Base-by-base conservation (phyloP, 2,888 invertebrate genomes). In the Himalopsyche japonica region DNA sequence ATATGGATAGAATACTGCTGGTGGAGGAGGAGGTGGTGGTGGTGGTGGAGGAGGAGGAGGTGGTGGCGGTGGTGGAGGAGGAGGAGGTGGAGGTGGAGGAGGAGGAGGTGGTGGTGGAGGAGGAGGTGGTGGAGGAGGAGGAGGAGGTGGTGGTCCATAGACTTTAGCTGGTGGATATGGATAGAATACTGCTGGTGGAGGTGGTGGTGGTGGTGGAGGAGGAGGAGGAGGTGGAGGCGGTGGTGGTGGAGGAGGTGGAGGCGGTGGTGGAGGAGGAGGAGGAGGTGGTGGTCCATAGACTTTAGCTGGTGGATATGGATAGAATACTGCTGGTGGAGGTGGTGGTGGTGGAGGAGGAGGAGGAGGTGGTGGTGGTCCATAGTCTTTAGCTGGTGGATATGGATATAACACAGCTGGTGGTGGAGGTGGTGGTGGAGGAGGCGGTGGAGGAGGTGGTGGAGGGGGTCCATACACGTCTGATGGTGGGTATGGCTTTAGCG, bases 141-240 rank as follows among this genome's bases (percentile, higher is more conserved):
- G 79, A n/a, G 84, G 80, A 1, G 57, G 47, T 27, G 82, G 86
- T 20, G 86, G 86, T 37, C 85, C 84, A 20, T 85, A 86, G 12
- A 86, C 87, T 70, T 80, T 64, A 64, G 88, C 84, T 78, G 83
- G 85, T 43, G 88, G 87, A 37, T 81, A 82, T 20, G 84, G 84
- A 6, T 79, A 30, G 12, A 80, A 81, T 34, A 83, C 81, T 79
- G 87, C 84, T 30, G 87, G 87, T 43, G 87, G 87, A n/a, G n/a
- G n/a, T n/a, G n/a, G n/a, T n/a, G n/a, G n/a, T n/a, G n/a, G n/a
- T n/a, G n/a, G n/a, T n/a, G n/a, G n/a, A n/a, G n/a, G n/a, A 27
- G 87, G 82, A 48, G 86, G 85, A 20, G 87, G 87, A n/a, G 87
- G 88, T 15, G 88, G 88, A 49, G 87, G 88, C 6, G 88, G 88